Conservation (phyloP, 92 coral and sea anemone species). For the Meandrina meandrites region DNA sequence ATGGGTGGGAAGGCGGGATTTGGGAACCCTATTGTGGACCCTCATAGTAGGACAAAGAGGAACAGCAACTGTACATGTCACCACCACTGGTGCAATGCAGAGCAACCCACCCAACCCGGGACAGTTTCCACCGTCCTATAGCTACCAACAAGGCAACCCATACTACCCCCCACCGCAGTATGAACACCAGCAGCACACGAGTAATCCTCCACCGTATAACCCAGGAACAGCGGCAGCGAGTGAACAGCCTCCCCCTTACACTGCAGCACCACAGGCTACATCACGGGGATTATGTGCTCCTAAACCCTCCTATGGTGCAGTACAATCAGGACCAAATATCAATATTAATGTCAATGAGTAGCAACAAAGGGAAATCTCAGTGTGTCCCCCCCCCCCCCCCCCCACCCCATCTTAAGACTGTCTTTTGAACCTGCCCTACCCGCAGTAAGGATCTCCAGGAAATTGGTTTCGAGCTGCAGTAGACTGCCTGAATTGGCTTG, state of each 20-base stretch:
- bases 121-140: background rate
- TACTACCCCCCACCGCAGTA: constrained; percentile 15
- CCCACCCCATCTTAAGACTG: no score
- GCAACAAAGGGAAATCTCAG: no score
- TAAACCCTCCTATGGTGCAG: constrained; percentile 13
- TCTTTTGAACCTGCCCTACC: no score
- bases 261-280: background rate
- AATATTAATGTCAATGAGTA: no score
- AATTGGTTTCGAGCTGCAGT: no score
- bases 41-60: background rate
- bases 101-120: constrained; percentile 7
- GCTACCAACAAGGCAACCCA: constrained; percentile 15
- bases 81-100: background rate
- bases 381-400: no score
- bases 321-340: background rate
- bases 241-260: constrained; percentile 20
- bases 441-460: no score
- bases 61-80: background rate
- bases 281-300: constrained; percentile 1
- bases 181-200: constrained; percentile 22
- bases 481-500: no score
- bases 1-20: no score
- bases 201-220: constrained; percentile 10
- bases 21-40: no score
- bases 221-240: background rate